Percentiles rank a stretch among this genome's conserved stretches.
Conservation (phyloP, 2,888 invertebrate species). For the Drosophila multiciliata region DNA sequence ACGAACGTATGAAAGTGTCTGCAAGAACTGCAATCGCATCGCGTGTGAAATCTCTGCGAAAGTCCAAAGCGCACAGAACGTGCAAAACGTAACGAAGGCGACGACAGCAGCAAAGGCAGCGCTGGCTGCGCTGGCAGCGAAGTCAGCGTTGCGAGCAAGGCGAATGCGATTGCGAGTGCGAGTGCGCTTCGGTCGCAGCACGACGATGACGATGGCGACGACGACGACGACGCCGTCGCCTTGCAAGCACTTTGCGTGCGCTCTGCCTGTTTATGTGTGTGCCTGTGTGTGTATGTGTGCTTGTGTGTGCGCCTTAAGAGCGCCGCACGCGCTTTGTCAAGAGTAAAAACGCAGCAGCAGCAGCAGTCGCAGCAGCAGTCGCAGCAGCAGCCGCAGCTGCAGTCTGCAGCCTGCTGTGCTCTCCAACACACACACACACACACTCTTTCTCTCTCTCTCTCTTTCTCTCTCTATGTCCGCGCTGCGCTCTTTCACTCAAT, state of each 20-base stretch:
- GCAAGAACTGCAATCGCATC: conserved; percentile 85
- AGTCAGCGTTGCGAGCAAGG: conserved; percentile 40
- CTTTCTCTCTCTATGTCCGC: neutral
- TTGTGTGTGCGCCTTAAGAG: conserved; percentile 61
- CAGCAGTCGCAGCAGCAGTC: conserved; percentile 26
- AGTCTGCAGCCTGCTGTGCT: conserved; percentile 28
- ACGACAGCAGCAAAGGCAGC: conserved; percentile 36
- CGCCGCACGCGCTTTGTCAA: conserved; percentile 73
- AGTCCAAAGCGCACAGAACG: conserved; percentile 82
- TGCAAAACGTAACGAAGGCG: conserved; percentile 60
- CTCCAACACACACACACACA: conserved; percentile 14
- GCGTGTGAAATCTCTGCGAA: conserved; percentile 84
- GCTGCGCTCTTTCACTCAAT: conserved; percentile 57
- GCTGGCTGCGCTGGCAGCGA: conserved; percentile 19
- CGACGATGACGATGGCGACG: conserved; percentile 40
- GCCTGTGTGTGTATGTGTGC: conserved; percentile 17
- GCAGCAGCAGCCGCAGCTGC: conserved; percentile 36
- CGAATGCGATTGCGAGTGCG: conserved; percentile 45
- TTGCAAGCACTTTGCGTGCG: conserved; percentile 49
- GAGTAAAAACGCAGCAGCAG: conserved; percentile 63
- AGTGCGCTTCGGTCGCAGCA: conserved; percentile 61
- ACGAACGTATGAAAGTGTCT: conserved; percentile 85
- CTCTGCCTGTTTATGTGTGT: neutral
- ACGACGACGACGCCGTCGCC: conserved; percentile 34
- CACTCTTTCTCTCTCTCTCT: conserved; percentile 2